Evolutionary conservation across 1,140 invertebrate species (phyloP), one percentile per base, ranked within the genome.

Genomic region (Aethina tumida): DNA sequence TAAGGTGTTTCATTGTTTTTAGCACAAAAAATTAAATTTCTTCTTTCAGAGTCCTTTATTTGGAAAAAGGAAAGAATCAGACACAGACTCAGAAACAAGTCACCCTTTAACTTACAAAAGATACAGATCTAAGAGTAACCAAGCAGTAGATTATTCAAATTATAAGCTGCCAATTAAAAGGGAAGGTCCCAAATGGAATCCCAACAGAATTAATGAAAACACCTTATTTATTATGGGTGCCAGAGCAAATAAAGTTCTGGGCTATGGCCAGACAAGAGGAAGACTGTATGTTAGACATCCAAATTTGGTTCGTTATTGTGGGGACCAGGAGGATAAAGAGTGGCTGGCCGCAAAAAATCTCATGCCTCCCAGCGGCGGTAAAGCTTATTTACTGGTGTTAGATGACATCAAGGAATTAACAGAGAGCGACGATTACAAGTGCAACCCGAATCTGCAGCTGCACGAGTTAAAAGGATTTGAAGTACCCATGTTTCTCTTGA

Each of bases 211-310:
- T 3, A 74, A 62, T 18, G 57, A 71, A 24, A 74, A 82, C 9
- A 83, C 81, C 2, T 49, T 77, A 21, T 87, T 87, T 64, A 79
- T 88, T 24, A 81, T 88, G 77, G 82, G 82, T 24, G 78, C 81
- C 45, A 79, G 80, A 59, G 74, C 74, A 15, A 75, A 76, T 50
- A 81, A 81, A 64, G 82, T 81, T 35, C 61, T 85, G 32, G 82
- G 82, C n/a, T 69, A 83, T 49, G 79, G 80, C 15, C 77, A 79
- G 49, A 81, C 79, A 2, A 65, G 82, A 49, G 81, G 81, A 4
- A 66, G 82, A 16, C 52, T 86, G 4, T 85, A 84, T 48, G 79
- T 81, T 2, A 75, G 84, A 56, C 84, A 88, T 67, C 77, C 83
- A 19, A 80, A 82, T 17, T 47, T 87, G 9, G 36, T 57, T 5